Evolutionary conservation across 1,140 invertebrate species (phyloP).

Genomic region (Drosophila bocki): DNA sequence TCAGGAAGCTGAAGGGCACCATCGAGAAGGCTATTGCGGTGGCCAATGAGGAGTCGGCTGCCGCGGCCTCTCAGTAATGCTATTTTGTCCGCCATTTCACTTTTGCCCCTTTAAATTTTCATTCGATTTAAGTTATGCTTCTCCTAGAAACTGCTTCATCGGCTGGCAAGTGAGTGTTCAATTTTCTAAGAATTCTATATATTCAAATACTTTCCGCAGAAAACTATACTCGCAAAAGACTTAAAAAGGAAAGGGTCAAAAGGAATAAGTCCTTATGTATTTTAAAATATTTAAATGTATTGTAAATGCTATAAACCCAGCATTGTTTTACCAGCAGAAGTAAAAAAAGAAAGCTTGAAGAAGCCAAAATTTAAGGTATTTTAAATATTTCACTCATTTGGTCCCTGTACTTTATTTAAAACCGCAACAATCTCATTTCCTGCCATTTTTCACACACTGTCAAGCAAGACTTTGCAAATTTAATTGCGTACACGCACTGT

Average conservation of each 20-base stretch:
- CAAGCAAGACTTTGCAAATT: conserved; percentile 52
- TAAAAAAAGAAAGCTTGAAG: background rate
- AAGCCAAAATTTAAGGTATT: background rate
- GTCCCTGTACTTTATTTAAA: conserved; percentile 50
- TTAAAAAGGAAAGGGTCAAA: too few species aligned
- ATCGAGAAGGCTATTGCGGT: conserved; percentile 56
- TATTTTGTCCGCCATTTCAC: background rate
- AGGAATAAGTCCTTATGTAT: background rate
- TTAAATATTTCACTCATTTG: background rate
- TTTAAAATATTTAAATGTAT: background rate
- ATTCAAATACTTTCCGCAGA: background rate
- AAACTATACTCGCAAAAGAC: background rate
- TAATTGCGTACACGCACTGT: conserved; percentile 78
- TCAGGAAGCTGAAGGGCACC: conserved; percentile 46
- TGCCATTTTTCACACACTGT: conserved; percentile 40
- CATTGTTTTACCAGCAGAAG: background rate
- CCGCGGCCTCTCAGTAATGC: conserved; percentile 21
- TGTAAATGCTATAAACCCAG: background rate
- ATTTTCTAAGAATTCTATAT: background rate
- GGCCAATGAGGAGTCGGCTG: conserved; percentile 52
- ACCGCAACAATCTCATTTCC: conserved; percentile 75
- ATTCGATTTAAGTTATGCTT: background rate
- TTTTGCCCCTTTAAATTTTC: background rate
- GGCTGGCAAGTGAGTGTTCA: background rate
- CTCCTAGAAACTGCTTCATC: background rate